Conservation (phyloP, 2,888 invertebrate genomes). For the Eupithecia centaureata region DNA sequence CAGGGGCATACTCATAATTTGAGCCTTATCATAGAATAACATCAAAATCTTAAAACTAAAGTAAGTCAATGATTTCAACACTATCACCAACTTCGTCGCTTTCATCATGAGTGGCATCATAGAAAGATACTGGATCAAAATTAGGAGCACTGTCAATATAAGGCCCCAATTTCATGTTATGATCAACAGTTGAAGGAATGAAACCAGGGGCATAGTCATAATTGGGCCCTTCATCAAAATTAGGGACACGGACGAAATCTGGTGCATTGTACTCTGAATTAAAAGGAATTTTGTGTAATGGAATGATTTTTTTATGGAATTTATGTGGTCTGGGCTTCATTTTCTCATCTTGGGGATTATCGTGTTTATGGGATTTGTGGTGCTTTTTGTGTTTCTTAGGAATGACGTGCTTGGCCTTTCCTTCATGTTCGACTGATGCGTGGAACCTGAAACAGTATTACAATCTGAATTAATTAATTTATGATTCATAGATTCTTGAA, state of each 20-base stretch:
- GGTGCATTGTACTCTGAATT: constrained; percentile 4
- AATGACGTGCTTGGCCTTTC: constrained; percentile 47
- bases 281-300: neutral
- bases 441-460: constrained; percentile 51
- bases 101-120: neutral
- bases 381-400: constrained; percentile 35
- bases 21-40: neutral
- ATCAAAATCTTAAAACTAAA: constrained; percentile 4
- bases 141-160: constrained; percentile 1
- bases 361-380: constrained; percentile 36
- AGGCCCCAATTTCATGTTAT: neutral
- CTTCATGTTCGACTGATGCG: constrained; percentile 54
- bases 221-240: constrained; percentile 7
- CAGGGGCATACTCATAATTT: constrained; percentile 8
- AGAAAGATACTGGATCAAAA: constrained; percentile 9
- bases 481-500: neutral
- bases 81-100: constrained; percentile 8
- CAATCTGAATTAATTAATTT: neutral
- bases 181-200: neutral
- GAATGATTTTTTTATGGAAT: neutral
- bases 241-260: constrained; percentile 12
- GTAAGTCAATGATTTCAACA: constrained; percentile 13
- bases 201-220: neutral
- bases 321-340: neutral
- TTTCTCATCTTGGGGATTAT: constrained; percentile 1